These are phyloP conservation scores for Callithrix jacchus DNA, from an alignment of 2,113 vertebrate genomes.

Conservation along the genomic window DNA sequence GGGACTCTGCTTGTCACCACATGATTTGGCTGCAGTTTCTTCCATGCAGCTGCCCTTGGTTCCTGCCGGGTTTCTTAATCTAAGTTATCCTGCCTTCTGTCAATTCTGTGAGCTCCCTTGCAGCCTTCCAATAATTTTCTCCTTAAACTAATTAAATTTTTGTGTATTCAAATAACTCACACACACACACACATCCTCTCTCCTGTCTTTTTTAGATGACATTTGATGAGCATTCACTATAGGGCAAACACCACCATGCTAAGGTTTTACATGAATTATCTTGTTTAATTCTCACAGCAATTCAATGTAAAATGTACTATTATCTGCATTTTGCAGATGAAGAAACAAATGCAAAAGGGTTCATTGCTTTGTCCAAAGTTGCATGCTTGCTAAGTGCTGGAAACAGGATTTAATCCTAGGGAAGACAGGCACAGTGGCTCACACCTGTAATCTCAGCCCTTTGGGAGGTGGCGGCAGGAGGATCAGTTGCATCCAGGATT, in stretches of 20 bases:
- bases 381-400: background rate
- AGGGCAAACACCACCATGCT: background rate
- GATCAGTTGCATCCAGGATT: no score
- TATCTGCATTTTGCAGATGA: background rate
- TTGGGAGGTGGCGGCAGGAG: no score
- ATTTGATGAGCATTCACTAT: background rate
- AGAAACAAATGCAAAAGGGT: background rate
- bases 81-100: background rate
- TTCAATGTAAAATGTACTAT: background rate
- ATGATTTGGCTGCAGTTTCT: background rate
- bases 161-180: background rate
- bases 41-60: background rate
- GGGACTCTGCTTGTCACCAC: background rate
- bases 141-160: background rate
- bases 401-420: background rate
- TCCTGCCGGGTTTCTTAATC: background rate
- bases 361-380: background rate
- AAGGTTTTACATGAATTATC: background rate
- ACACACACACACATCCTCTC: background rate
- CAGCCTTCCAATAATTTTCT: background rate
- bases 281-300: background rate
- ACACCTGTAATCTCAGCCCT: no score
- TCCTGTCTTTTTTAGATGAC: background rate
- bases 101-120: background rate
- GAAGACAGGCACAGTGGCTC: background rate